Base-by-base conservation (phyloP, 35 echinoderm and acorn worm species). In the Lytechinus pictus region DNA sequence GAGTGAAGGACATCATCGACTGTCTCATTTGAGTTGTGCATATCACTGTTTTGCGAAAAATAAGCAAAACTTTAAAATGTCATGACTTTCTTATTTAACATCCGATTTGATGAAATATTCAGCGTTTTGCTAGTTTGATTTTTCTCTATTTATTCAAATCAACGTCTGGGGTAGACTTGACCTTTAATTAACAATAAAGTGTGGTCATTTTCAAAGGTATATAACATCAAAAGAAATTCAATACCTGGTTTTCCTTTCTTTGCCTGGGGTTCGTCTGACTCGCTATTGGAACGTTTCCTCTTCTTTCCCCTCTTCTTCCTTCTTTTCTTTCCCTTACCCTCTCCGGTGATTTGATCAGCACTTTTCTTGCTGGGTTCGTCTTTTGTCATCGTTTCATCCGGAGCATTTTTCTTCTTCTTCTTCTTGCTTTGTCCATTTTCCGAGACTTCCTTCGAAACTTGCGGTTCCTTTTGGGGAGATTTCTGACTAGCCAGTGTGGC, bases 241-340 rank as follows among this genome's bases (percentile, higher is more conserved):
- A 57, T 55, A 93, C 92, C 92, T 11, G 52, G 27, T 27, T 93
- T 93, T 54, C 28, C 55, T 93, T 93, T 93, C 92, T 93, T 93
- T 93, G 92, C 92, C 53, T 33, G 55, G 3, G 92, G 92, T 57
- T 93, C 55, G 5, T 16, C 52, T 28, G 52, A 55, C 55, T 54
- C 92, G 28, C 92, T 93, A 93, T 93, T 57, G 9, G 55, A 28
- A 19, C 92, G 52, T 54, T 57, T 93, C 92, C 92, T 93, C 24
- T 93, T 93, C 92, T 93, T 93, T 57, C 92, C 55, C 55, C 92
- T 93, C n/a, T 93, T 54, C 54, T 10, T 93, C 55, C 28, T 93
- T 54, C 28, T 55, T 93, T 54, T 57, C 53, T 93, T 93, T 27
- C 13, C 53, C 57, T 93, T 54, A 10, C 27, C 92, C 27, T 24